Conservation (phyloP, 2,113 vertebrate genomes). For the Onychostruthus taczanowskii region DNA sequence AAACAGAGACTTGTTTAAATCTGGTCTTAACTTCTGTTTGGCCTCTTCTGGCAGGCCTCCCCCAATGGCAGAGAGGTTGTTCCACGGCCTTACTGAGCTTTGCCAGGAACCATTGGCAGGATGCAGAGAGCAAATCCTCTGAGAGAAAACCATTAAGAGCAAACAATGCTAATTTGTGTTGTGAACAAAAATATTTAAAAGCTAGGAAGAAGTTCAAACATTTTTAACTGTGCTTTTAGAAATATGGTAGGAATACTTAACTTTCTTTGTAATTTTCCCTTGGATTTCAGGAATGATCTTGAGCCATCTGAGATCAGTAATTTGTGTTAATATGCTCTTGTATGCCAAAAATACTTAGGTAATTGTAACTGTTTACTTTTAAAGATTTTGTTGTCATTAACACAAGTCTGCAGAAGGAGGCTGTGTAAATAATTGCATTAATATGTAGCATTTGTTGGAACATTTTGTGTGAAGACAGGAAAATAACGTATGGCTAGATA, state of each 20-base stretch:
- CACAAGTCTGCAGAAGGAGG: neutral
- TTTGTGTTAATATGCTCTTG: neutral
- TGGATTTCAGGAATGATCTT: neutral
- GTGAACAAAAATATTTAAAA: constrained; percentile 11
- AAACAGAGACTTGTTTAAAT: constrained; percentile 16
- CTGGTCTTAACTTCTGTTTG: constrained; percentile 21
- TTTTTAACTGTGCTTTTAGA: constrained; percentile 19
- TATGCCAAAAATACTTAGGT: neutral
- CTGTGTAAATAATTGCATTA: neutral
- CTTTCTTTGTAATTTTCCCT: neutral
- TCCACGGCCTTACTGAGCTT: neutral
- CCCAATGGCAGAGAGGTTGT: neutral
- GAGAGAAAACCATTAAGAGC: constrained; percentile 5
- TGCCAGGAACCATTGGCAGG: neutral
- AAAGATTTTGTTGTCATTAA: neutral
- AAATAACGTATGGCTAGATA: neutral
- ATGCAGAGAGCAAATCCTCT: neutral
- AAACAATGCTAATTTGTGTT: constrained; percentile 33
- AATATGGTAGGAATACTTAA: neutral
- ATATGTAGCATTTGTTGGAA: neutral
- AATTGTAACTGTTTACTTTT: neutral
- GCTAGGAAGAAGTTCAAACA: constrained; percentile 7
- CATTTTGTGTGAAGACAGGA: neutral
- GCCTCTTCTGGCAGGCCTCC: neutral
- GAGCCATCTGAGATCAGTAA: neutral